Evolutionary conservation across 2,113 vertebrate genomes (phyloP).

Genomic region (Vulpes vulpes): DNA sequence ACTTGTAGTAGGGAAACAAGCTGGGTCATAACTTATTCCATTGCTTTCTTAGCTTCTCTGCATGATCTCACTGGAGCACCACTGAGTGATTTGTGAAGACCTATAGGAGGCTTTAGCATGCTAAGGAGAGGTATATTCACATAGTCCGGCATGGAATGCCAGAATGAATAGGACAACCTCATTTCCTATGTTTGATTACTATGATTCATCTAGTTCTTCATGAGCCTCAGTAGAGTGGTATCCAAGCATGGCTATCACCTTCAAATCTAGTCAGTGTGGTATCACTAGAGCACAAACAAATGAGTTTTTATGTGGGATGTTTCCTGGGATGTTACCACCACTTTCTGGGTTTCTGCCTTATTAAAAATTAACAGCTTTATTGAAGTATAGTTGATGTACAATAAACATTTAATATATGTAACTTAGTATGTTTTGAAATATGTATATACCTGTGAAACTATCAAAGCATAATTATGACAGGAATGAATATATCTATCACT

Average conservation of each 20-base stretch:
- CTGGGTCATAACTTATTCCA: background rate
- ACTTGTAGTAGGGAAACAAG: background rate
- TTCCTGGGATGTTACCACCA: background rate
- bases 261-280: background rate
- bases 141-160: background rate
- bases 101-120: background rate
- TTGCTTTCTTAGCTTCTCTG: background rate
- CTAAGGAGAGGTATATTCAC: background rate
- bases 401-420: background rate
- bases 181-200: background rate
- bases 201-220: background rate
- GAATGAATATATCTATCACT: background rate
- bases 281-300: background rate
- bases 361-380: background rate
- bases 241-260: background rate
- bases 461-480: background rate
- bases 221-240: background rate
- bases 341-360: background rate
- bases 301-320: background rate
- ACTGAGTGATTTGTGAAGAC: background rate
- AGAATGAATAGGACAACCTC: background rate
- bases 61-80: background rate
- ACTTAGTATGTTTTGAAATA: background rate
- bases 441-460: background rate
- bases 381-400: background rate